Evolutionary conservation across 2,113 vertebrate species (phyloP).

Genomic region (Zosterops borbonicus): DNA sequence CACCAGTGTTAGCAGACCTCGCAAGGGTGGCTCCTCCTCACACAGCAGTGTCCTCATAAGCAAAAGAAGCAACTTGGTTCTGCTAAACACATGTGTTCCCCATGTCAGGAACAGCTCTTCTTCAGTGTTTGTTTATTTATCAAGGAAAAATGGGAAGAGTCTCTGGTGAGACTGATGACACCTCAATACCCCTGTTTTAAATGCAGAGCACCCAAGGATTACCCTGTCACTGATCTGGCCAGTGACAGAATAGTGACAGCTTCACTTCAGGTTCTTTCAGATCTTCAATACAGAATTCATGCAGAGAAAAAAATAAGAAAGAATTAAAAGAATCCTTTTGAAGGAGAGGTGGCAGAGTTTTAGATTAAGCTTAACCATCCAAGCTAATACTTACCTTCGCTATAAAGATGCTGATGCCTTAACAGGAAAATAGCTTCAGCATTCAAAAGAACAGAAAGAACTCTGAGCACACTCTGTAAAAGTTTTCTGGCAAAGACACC

Average conservation of each 20-base stretch:
- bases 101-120: not conserved
- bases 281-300: not conserved
- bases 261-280: not conserved
- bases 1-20: not conserved
- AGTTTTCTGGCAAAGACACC: not conserved
- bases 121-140: not conserved
- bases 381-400: not conserved
- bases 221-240: not conserved
- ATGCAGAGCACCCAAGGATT: not conserved
- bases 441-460: not conserved
- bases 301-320: accelerated
- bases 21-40: not conserved
- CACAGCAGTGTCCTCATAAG: not conserved
- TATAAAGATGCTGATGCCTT: not conserved
- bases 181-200: not conserved
- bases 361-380: not conserved
- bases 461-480: not conserved
- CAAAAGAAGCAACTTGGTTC: not conserved
- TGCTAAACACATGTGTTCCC: not conserved
- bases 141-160: not conserved
- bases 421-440: not conserved
- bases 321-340: not conserved
- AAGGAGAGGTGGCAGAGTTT: not conserved
- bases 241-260: not conserved
- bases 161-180: not conserved